phyloP scores from a whole-genome alignment of 1,140 invertebrate genomes.

The Wiebesia pumilae region DNA sequence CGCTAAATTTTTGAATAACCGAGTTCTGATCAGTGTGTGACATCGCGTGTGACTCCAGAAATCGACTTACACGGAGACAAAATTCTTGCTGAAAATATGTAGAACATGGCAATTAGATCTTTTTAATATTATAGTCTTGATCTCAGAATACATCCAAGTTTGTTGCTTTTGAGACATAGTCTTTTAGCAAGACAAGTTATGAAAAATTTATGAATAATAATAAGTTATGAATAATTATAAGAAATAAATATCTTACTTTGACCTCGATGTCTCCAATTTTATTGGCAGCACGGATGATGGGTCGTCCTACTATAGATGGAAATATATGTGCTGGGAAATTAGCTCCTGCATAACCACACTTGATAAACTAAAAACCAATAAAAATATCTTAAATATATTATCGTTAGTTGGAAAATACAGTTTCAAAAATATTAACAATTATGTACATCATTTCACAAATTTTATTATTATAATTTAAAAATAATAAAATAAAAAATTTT shows the following conservation, averaged over 20 bases:
- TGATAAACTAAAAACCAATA: constrained; percentile 90
- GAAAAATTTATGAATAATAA: too few relatives aligned
- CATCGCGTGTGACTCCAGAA: constrained; percentile 55
- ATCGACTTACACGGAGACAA: constrained; percentile 73
- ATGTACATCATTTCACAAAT: too few relatives aligned
- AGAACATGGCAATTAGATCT: constrained; percentile 49
- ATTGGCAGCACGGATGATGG: constrained; percentile 97
- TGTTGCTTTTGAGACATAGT: constrained; percentile 24
- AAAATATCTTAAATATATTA: not conserved
- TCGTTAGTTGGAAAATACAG: too few relatives aligned
- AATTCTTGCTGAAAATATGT: constrained; percentile 74
- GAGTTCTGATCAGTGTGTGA: constrained; percentile 54
- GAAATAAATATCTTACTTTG: constrained; percentile 83
- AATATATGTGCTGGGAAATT: constrained; percentile 99
- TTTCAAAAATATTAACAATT: too few relatives aligned
- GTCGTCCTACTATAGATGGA: constrained; percentile 98
- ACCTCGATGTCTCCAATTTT: constrained; percentile 99
- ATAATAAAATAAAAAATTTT: not conserved
- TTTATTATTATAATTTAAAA: not conserved
- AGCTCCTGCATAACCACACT: constrained; percentile 99
- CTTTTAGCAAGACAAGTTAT: constrained; percentile 36
- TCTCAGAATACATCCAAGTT: constrained; percentile 37
- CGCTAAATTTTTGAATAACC: constrained; percentile 53
- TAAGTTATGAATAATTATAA: too few relatives aligned
- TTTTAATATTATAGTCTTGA: constrained; percentile 12